phyloP scores from a whole-genome alignment of 1,140 invertebrate species.

The Pteromalus puparum region DNA sequence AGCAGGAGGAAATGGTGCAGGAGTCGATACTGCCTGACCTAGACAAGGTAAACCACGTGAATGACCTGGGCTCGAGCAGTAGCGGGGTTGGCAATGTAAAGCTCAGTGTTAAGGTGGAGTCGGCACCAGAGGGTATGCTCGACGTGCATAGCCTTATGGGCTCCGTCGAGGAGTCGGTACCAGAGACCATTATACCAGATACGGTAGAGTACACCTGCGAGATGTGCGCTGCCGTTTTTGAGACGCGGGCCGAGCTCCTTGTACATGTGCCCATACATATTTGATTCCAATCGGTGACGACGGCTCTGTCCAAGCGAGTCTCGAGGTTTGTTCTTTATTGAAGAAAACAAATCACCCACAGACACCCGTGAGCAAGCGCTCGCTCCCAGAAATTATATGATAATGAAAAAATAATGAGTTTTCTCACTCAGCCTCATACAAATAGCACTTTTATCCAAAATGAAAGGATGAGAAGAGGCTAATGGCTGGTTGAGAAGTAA shows the following conservation, averaged over 20 bases:
- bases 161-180: slow-evolving; percentile 64
- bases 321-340: slow-evolving; percentile 61
- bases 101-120: slow-evolving; percentile 67
- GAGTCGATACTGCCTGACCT: slow-evolving; percentile 68
- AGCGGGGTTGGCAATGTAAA: slow-evolving; percentile 61
- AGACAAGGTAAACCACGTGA: slow-evolving; percentile 58
- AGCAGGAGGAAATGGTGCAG: slow-evolving; percentile 54
- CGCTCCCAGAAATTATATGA: neutral
- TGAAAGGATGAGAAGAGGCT: neutral
- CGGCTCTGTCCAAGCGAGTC: slow-evolving; percentile 40
- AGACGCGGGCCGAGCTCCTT: slow-evolving; percentile 82
- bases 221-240: slow-evolving; percentile 87
- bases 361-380: neutral
- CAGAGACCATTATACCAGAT: slow-evolving; percentile 76
- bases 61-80: slow-evolving; percentile 55
- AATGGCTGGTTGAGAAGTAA: neutral
- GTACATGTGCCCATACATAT: slow-evolving; percentile 88
- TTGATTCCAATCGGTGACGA: slow-evolving; percentile 74
- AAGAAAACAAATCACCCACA: slow-evolving; percentile 1
- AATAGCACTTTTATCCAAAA: neutral
- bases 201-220: slow-evolving; percentile 81
- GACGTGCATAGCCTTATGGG: slow-evolving; percentile 65
- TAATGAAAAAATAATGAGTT: neutral
- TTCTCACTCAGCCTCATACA: neutral
- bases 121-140: slow-evolving; percentile 61